Evolutionary conservation across 2,888 invertebrate genomes (phyloP).

Genomic region (Rhingia rostrata): DNA sequence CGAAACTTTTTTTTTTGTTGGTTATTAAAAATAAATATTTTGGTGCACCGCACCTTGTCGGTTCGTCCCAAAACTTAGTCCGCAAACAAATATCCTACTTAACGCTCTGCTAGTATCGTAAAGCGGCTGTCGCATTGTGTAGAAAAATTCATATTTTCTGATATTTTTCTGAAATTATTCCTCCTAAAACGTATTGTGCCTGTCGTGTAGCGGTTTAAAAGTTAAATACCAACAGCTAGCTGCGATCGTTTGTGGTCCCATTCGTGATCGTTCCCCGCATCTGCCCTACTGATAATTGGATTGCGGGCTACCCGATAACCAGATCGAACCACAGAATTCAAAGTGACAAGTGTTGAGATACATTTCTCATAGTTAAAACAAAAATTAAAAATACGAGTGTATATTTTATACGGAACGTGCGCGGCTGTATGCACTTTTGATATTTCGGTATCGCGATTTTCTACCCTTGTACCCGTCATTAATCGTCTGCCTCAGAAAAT

Average conservation of each 20-base stretch:
- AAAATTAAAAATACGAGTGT: constrained; percentile 1
- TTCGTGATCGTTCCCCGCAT: constrained; percentile 37
- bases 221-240: constrained; percentile 10
- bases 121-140: constrained; percentile 19
- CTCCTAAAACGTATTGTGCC: not conserved
- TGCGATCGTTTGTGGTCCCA: constrained; percentile 32
- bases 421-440: constrained; percentile 33
- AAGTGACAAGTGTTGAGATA: constrained; percentile 64
- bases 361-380: constrained; percentile 29
- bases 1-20: constrained; percentile 12
- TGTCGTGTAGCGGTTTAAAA: constrained; percentile 1
- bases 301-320: constrained; percentile 53
- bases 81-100: constrained; percentile 56
- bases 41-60: constrained; percentile 2
- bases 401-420: constrained; percentile 13
- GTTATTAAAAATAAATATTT: constrained; percentile 56
- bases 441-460: not conserved
- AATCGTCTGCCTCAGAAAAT: constrained; percentile 28
- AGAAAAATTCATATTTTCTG: constrained; percentile 44
- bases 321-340: constrained; percentile 34
- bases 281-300: constrained; percentile 58
- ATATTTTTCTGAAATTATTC: constrained; percentile 29
- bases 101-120: constrained; percentile 45
- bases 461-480: constrained; percentile 10
- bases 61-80: constrained; percentile 29